Conservation (phyloP, 2,888 invertebrate species). For the Rambutsinella grinnellia region DNA sequence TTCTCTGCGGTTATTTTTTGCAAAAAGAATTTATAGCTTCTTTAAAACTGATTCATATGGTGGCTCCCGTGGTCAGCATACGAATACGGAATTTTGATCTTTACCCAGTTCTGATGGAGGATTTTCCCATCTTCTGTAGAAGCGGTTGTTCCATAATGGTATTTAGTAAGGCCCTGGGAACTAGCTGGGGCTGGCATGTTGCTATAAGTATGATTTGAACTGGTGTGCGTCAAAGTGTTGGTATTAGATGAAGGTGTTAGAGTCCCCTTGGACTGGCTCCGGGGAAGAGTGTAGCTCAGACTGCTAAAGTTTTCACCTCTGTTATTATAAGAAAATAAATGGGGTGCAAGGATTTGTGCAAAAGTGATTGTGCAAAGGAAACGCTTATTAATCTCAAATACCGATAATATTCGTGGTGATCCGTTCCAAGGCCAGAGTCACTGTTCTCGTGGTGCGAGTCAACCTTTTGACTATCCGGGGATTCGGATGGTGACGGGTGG, state of each 20-base stretch:
- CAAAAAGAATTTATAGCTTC: too few species aligned
- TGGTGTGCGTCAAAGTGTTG: background rate
- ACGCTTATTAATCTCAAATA: constrained; percentile 19
- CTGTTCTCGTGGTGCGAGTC: constrained; percentile 77
- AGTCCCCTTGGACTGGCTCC: constrained; percentile 53
- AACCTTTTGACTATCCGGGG: constrained; percentile 64
- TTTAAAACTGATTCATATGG: background rate
- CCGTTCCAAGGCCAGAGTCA: constrained; percentile 82
- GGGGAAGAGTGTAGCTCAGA: constrained; percentile 59
- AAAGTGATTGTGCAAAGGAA: background rate
- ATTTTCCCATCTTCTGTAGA: constrained; percentile 22
- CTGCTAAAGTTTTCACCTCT: constrained; percentile 63
- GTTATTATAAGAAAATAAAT: too few species aligned
- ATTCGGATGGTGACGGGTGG: constrained; percentile 63
- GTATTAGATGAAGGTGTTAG: background rate
- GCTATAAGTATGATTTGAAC: constrained; percentile 42
- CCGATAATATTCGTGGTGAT: constrained; percentile 76
- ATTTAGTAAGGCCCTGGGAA: constrained; percentile 34
- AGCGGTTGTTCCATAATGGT: constrained; percentile 41
- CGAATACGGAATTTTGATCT: constrained; percentile 37
- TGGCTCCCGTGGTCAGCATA: constrained; percentile 1
- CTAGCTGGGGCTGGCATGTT: constrained; percentile 22
- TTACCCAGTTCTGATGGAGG: constrained; percentile 59
- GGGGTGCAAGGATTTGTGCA: background rate
- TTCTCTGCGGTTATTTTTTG: too few species aligned